Base-by-base conservation (phyloP, 2,113 vertebrate genomes). In the Drymodes brunneopygia region DNA sequence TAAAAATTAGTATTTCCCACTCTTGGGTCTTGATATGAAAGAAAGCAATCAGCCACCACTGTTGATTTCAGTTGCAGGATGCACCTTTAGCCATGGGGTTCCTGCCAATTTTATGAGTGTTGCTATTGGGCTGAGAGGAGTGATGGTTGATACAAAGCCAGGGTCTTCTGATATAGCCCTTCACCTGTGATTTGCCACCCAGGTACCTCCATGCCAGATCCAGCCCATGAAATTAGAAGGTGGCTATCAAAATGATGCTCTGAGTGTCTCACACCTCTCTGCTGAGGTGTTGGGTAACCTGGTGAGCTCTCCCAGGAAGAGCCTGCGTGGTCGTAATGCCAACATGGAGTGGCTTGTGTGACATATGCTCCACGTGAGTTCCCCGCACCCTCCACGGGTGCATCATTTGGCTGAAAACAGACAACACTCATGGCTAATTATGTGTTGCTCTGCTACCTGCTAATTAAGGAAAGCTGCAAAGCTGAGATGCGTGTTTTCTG, bases 401-500 rank as follows among this genome's bases (percentile, higher is more conserved):
- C 64, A 86, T 89, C 51, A 38, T n/a, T 58, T 61, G 67, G 54
- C 90, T 86, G 90, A 60, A 78, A 86, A 60, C 60, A 87, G 73
- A 17, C 78, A 64, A 35, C 45, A 29, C 33, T 86, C 90, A 61
- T 4, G 47, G 80, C 54, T 96, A 95, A 93, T 95, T 89, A 74
- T 1, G 2, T 40, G 28, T 80, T 86, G 48, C 79, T 67, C 81
- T 88, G 29, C 70, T 64, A 93, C 66, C 51, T 77, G n/a, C 57
- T 91, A 75, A 92, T 90, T 93, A 87, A 67, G 51, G 85, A 81
- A 23, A 42, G 54, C 67, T 92, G 58, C 67, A 61, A 65, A 84
- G 79, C 13, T 69, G 44, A 85, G 73, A 40, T 64, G 40, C 9
- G 40, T 9, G 15, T 67, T 86, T 42, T 73, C n/a, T 42, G 14